Percentiles rank a stretch among this genome's conserved stretches.
Conservation (phyloP, 2,888 invertebrate species). For the Mythimna ferrago region DNA sequence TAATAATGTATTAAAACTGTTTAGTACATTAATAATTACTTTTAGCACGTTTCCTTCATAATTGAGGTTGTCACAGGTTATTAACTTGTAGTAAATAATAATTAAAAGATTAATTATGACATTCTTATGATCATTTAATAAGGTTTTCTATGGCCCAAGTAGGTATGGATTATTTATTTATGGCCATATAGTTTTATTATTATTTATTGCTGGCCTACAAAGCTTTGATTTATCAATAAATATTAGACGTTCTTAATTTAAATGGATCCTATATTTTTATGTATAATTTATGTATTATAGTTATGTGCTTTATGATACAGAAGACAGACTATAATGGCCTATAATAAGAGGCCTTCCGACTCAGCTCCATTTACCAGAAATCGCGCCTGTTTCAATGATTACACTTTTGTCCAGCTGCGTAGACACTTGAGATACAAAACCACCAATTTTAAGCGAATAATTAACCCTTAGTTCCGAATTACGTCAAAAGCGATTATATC, state of each 20-base stretch:
- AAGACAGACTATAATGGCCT: too few relatives aligned
- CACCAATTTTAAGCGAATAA: too few relatives aligned
- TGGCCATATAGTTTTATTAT: background rate
- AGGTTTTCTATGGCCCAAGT: background rate
- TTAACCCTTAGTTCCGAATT: too few relatives aligned
- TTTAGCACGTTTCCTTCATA: background rate
- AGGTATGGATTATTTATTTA: constrained; percentile 3
- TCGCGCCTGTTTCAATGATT: too few relatives aligned
- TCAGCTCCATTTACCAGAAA: too few relatives aligned
- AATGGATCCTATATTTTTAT: background rate
- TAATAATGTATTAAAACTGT: background rate
- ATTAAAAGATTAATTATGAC: constrained; percentile 19
- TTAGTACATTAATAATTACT: background rate
- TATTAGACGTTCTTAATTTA: background rate
- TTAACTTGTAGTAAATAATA: constrained; percentile 15
- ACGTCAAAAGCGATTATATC: too few relatives aligned
- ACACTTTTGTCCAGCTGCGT: too few relatives aligned
- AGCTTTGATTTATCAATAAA: background rate
- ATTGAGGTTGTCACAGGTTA: background rate
- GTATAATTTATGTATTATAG: background rate
- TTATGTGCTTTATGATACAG: too few relatives aligned
- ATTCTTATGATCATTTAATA: constrained; percentile 12
- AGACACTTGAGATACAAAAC: too few relatives aligned
- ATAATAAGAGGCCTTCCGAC: too few relatives aligned
- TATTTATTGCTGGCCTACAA: background rate